Evolutionary conservation across 2,888 invertebrate species (phyloP).

Genomic region (Eupithecia vulgata): DNA sequence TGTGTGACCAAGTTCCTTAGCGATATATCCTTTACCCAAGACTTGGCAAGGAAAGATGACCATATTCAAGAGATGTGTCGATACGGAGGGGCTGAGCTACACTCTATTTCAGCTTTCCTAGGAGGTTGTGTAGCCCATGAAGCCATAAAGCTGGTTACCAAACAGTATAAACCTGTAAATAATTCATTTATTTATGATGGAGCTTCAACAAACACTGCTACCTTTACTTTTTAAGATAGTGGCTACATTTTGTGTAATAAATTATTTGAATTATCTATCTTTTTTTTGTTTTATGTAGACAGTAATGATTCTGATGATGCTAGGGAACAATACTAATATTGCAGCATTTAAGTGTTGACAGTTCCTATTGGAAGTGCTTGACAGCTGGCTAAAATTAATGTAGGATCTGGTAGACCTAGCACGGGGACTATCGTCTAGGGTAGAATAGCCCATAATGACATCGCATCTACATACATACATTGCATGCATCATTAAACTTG

Average conservation of each 20-base stretch:
- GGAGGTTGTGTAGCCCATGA: slow-evolving; percentile 98
- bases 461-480: no score
- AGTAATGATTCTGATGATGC: neutral
- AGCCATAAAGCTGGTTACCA: slow-evolving; percentile 96
- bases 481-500: no score
- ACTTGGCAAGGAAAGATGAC: slow-evolving; percentile 91
- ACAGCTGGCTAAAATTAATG: neutral
- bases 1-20: slow-evolving; percentile 88
- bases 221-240: slow-evolving; percentile 87
- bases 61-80: slow-evolving; percentile 97
- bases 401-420: neutral
- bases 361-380: neutral
- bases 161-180: slow-evolving; percentile 97
- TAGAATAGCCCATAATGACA: no score
- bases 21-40: slow-evolving; percentile 92
- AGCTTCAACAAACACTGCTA: slow-evolving; percentile 92
- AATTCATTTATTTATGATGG: slow-evolving; percentile 98
- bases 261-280: slow-evolving; percentile 40
- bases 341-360: neutral
- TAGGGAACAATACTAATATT: no score
- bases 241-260: slow-evolving; percentile 39
- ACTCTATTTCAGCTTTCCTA: slow-evolving; percentile 96
- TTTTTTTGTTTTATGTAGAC: neutral
- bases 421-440: no score
- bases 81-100: slow-evolving; percentile 97